Evolutionary conservation across 2,797 vertebrate genomes (phyloP).

Genomic region (Tangara arthus): DNA sequence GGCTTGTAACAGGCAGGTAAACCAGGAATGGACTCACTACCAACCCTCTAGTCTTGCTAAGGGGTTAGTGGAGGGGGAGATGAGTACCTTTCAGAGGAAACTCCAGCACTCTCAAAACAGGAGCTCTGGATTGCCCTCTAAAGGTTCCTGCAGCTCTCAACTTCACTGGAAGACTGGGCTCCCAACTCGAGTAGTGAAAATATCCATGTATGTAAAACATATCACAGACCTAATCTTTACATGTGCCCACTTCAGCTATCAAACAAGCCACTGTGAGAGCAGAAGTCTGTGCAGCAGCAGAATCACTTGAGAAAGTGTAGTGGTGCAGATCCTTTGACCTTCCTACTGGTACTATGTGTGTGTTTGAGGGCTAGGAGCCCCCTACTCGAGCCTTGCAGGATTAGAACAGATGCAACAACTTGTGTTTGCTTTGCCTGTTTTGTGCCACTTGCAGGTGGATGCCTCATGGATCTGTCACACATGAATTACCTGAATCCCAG

Average conservation of each 20-base stretch:
- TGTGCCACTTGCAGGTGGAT: neutral
- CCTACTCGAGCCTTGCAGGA: neutral
- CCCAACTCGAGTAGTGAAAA: neutral
- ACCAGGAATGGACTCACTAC: neutral
- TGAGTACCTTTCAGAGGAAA: neutral
- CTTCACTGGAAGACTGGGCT: neutral
- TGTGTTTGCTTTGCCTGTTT: neutral
- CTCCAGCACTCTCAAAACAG: neutral
- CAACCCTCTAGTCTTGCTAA: neutral
- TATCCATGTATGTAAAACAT: neutral
- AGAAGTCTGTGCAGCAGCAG: neutral
- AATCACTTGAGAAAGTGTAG: neutral
- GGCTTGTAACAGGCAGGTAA: neutral
- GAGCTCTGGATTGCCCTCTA: constrained; percentile 23
- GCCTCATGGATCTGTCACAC: neutral
- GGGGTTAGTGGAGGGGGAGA: neutral
- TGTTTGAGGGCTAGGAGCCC: neutral
- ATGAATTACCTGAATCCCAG: neutral
- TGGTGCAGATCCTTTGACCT: neutral
- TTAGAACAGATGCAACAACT: neutral
- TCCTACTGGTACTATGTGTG: rapidly evolving
- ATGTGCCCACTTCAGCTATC: neutral
- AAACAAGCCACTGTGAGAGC: neutral
- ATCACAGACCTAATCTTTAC: neutral
- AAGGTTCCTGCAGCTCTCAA: neutral